These are phyloP conservation scores for Saccopteryx bilineata DNA, from an alignment of 2,113 vertebrate genomes.

Conservation along the genomic window DNA sequence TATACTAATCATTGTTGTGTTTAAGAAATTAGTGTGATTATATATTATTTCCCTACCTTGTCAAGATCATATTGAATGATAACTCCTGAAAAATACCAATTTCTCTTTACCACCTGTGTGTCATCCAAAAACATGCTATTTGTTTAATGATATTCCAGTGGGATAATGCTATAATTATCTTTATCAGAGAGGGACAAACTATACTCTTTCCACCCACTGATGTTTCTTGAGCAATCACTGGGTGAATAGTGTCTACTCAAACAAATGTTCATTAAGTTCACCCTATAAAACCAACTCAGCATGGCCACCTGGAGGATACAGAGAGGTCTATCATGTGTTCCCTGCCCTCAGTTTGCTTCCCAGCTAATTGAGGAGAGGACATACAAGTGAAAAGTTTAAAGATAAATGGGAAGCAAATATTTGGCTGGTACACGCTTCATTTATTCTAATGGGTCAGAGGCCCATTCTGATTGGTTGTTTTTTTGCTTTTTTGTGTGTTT, in stretches of 20 bases:
- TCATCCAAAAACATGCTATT: conserved; percentile 71
- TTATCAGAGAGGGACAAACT: conserved; percentile 70
- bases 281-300: conserved; percentile 57
- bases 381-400: not conserved
- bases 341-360: conserved; percentile 46
- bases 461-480: conserved; percentile 41
- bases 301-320: conserved; percentile 52
- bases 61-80: conserved; percentile 75
- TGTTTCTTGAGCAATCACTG: conserved; percentile 66
- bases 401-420: not conserved
- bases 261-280: conserved; percentile 72
- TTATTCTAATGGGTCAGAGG: not conserved
- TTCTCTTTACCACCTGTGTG: conserved; percentile 57
- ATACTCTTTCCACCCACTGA: conserved; percentile 69
- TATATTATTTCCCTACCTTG: conserved; percentile 60
- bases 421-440: not conserved
- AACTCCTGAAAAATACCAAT: conserved; percentile 70
- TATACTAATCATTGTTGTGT: conserved; percentile 48
- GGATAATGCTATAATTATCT: conserved; percentile 74
- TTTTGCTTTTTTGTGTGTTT: not conserved
- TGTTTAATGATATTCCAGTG: conserved; percentile 66
- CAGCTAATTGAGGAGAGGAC: not conserved
- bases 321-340: conserved; percentile 8
- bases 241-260: conserved; percentile 67
- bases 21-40: conserved; percentile 70